A percentile compares a stretch with the other conserved stretches of the same genome.
Evolutionary conservation across 1,140 invertebrate genomes (phyloP).

Genomic region (Aleiodes sp.): DNA sequence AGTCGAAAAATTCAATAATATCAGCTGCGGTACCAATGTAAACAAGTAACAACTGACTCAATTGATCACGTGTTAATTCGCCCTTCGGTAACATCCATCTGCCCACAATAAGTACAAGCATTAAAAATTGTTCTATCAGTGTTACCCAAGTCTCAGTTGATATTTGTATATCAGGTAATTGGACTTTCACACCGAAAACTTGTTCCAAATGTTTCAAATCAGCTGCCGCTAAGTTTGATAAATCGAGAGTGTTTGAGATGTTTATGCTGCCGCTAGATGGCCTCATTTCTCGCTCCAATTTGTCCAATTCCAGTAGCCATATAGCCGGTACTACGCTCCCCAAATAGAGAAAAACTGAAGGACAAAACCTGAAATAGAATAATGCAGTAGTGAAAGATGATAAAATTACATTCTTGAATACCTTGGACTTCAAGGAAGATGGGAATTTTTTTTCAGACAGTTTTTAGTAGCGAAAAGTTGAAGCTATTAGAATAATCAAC

Average conservation of each 20-base stretch:
- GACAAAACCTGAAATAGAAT: constrained; percentile 83
- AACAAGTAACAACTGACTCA: constrained; percentile 89
- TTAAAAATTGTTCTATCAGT: constrained; percentile 88
- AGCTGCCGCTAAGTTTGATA: constrained; percentile 62
- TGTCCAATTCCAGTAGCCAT: constrained; percentile 85
- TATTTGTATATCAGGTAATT: constrained; percentile 72
- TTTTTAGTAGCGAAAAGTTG: background rate
- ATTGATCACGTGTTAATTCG: constrained; percentile 87
- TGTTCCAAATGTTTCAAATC: constrained; percentile 69
- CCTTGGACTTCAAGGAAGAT: background rate
- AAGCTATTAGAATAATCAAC: no score
- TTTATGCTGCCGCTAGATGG: constrained; percentile 68
- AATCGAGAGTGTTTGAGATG: constrained; percentile 58
- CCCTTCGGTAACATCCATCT: constrained; percentile 91
- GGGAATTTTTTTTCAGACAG: background rate
- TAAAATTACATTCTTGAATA: constrained; percentile 10
- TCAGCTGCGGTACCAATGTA: constrained; percentile 90
- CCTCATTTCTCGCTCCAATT: constrained; percentile 74
- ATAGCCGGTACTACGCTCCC: constrained; percentile 84
- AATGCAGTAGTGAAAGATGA: background rate
- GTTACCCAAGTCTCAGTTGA: constrained; percentile 85
- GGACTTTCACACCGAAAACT: constrained; percentile 69
- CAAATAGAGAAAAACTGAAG: constrained; percentile 85
- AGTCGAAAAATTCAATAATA: constrained; percentile 96
- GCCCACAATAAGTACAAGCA: constrained; percentile 87